Percentiles rank a stretch among this genome's conserved stretches.
Evolutionary conservation across 2,888 invertebrate genomes (phyloP).

Genomic region (Agonum fuliginosum): DNA sequence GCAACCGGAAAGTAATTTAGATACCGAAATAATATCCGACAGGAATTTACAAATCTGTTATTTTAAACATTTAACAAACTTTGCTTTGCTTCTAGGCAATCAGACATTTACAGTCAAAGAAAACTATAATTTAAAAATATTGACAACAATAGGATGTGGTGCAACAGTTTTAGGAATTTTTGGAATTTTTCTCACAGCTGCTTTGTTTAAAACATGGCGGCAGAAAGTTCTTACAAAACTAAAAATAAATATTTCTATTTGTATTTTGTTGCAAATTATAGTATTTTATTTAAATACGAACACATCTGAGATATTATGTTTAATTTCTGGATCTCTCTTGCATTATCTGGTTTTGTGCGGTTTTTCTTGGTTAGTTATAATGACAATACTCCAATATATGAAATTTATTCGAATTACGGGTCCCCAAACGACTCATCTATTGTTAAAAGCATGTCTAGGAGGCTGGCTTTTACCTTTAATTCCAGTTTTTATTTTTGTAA

Average conservation of each 20-base stretch:
- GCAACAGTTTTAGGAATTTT: conserved; percentile 75
- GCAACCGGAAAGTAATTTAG: conserved; percentile 71
- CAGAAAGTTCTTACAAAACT: conserved; percentile 78
- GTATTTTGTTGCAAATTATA: conserved; percentile 73
- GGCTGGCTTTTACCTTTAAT: conserved; percentile 79
- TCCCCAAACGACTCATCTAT: conserved; percentile 76
- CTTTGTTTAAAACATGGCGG: conserved; percentile 77
- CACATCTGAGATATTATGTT: conserved; percentile 73
- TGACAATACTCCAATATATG: conserved; percentile 80
- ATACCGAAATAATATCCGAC: conserved; percentile 56
- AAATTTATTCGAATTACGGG: conserved; percentile 80
- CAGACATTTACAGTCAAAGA: neutral
- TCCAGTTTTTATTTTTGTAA: conserved; percentile 74
- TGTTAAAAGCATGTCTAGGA: conserved; percentile 78
- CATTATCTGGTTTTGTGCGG: conserved; percentile 81
- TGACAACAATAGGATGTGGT: conserved; percentile 75
- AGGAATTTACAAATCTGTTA: conserved; percentile 74
- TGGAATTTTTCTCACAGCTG: conserved; percentile 75
- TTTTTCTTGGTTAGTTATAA: conserved; percentile 84
- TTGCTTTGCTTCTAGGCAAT: conserved; percentile 75
- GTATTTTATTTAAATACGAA: conserved; percentile 70
- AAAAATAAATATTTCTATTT: conserved; percentile 76
- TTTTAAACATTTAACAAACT: conserved; percentile 77
- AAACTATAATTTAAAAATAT: conserved; percentile 69
- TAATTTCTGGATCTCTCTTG: conserved; percentile 76